These are phyloP conservation scores for Pelusios castaneus DNA, from an alignment of 2,113 vertebrate species.

Conservation along the genomic window DNA sequence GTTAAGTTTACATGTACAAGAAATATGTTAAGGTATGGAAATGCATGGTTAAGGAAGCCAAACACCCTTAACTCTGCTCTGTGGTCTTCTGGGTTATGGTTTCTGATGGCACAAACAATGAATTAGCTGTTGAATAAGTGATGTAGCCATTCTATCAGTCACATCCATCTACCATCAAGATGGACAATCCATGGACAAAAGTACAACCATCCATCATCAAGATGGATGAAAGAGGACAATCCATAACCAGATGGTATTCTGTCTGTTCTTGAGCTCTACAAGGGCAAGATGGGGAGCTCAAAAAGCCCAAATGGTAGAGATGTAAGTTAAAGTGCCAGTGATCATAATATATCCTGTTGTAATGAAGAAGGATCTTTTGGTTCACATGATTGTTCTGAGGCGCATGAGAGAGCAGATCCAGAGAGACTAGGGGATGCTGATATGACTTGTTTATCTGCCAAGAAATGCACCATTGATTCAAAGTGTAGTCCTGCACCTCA, in stretches of 20 bases:
- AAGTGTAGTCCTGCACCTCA: neutral
- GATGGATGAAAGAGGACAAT: neutral
- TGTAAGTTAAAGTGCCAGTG: too few relatives aligned
- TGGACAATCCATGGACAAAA: neutral
- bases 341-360: neutral
- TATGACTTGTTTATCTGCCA: neutral
- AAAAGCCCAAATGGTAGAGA: too few relatives aligned
- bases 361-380: neutral
- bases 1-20: neutral
- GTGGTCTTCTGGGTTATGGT: neutral
- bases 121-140: neutral
- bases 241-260: neutral
- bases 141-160: neutral
- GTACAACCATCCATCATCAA: neutral
- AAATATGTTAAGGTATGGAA: neutral
- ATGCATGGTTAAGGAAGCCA: neutral
- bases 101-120: neutral
- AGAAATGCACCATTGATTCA: neutral
- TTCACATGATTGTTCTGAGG: neutral
- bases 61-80: neutral
- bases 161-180: neutral
- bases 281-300: too few relatives aligned
- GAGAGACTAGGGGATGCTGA: neutral
- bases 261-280: too few relatives aligned
- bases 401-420: neutral